These are phyloP conservation scores for Mobula birostris DNA, from an alignment of 2,113 vertebrate genomes.

Conservation along the genomic window DNA sequence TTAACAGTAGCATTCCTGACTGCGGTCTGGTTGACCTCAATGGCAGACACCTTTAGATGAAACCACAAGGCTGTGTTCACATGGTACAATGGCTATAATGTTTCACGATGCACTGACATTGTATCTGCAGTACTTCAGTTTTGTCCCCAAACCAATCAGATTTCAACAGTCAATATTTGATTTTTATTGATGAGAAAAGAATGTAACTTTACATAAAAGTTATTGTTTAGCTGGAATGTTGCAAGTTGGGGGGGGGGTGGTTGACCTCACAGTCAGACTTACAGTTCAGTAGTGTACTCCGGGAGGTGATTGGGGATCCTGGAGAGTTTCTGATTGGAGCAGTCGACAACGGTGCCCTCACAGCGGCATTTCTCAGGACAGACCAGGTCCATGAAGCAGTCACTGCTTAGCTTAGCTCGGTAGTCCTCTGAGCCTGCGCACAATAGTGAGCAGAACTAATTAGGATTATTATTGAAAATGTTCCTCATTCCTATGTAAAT, in stretches of 20 bases:
- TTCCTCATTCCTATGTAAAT: not conserved
- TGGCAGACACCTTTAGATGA: not conserved
- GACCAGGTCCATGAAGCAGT: conserved; percentile 90
- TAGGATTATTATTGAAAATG: not conserved
- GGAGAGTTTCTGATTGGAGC: conserved; percentile 84
- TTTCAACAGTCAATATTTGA: not conserved
- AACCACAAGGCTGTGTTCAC: not conserved
- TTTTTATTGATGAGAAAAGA: not conserved
- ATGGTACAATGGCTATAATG: not conserved
- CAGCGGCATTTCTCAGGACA: conserved; percentile 92
- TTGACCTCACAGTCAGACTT: conserved; percentile 51
- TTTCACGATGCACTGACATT: not conserved
- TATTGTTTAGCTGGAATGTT: not conserved
- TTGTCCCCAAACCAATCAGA: not conserved
- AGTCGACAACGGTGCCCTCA: conserved; percentile 88
- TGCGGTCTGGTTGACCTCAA: not conserved
- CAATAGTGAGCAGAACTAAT: not conserved
- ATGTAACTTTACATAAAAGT: not conserved
- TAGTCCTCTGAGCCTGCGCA: conserved; percentile 84
- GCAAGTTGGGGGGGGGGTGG: too few species aligned
- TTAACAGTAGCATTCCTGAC: not conserved
- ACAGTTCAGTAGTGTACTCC: conserved; percentile 87
- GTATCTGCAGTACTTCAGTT: not conserved
- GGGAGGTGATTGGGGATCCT: conserved; percentile 79
- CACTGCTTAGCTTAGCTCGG: conserved; percentile 78